These are phyloP conservation scores for Sarcophaga bullata DNA, from an alignment of 1,140 invertebrate genomes.

Conservation along the genomic window DNA sequence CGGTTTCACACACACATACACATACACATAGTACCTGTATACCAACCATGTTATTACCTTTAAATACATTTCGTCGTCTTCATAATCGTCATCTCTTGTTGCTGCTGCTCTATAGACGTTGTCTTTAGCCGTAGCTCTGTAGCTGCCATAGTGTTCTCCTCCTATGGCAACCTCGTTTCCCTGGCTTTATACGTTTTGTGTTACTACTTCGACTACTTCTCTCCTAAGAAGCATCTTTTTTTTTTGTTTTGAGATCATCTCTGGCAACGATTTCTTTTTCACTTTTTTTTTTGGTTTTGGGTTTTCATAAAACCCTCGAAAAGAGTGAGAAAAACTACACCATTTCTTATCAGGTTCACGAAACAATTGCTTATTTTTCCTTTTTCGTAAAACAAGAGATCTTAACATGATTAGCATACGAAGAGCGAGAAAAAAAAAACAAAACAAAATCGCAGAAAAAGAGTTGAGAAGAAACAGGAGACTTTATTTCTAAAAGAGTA, in stretches of 20 bases:
- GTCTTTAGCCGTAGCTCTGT: background rate
- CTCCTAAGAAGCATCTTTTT: constrained; percentile 31
- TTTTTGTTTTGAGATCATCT: constrained; percentile 22
- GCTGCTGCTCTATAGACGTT: background rate
- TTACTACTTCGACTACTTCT: too few relatives aligned
- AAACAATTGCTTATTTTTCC: constrained; percentile 47
- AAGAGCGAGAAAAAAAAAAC: background rate
- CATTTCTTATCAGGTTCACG: constrained; percentile 45
- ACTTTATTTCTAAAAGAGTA: background rate
- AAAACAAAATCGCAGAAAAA: background rate
- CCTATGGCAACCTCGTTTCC: background rate
- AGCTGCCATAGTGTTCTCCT: too few relatives aligned
- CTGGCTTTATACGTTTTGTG: background rate
- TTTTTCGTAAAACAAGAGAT: constrained; percentile 47
- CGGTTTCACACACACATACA: background rate
- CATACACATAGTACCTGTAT: constrained; percentile 28
- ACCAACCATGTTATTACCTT: constrained; percentile 44
- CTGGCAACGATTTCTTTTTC: background rate
- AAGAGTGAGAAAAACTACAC: constrained; percentile 46
- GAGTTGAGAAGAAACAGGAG: background rate
- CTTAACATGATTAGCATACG: constrained; percentile 39
- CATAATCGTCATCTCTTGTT: constrained; percentile 2
- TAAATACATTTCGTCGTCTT: constrained; percentile 44
- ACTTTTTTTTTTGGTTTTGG: background rate
- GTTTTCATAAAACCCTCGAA: background rate